phyloP scores from a whole-genome alignment of 2,113 vertebrate species.

The Vulpes vulpes region DNA sequence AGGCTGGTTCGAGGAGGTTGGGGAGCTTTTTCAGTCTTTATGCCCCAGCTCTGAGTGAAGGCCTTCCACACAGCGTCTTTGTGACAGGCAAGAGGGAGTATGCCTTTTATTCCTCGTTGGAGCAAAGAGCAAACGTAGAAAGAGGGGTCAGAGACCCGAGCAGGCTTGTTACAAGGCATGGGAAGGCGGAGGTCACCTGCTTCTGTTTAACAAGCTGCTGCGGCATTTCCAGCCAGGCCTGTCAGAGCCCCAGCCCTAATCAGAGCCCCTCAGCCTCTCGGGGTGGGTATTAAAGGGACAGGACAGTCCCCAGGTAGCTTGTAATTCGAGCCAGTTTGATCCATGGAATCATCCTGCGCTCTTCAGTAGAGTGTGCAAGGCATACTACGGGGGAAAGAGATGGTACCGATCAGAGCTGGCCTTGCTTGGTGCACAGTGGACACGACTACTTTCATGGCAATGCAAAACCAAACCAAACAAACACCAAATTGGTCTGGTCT shows the following conservation, averaged over 20 bases:
- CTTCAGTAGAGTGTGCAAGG: not conserved
- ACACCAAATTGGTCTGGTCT: not conserved
- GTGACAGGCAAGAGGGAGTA: not conserved
- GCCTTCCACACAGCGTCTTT: not conserved
- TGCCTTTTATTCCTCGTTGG: not conserved
- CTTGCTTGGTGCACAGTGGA: no score
- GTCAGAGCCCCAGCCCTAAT: not conserved
- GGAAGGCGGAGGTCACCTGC: not conserved
- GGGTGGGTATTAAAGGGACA: not conserved
- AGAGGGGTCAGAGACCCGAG: not conserved
- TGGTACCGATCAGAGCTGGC: not conserved
- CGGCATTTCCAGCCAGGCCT: not conserved
- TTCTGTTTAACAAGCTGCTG: not conserved
- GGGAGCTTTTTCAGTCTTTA: not conserved
- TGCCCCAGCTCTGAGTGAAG: not conserved
- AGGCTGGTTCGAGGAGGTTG: not conserved
- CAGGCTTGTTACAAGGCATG: not conserved
- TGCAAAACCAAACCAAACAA: no score
- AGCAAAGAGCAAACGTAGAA: not conserved
- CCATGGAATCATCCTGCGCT: not conserved
- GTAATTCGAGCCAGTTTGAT: not conserved
- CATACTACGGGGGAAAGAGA: not conserved
- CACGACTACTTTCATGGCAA: not conserved
- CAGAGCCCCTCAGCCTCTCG: not conserved
- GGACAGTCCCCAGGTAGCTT: not conserved